Percentiles rank a stretch among this genome's conserved stretches.
phyloP scores from a whole-genome alignment of 2,113 vertebrate species.

The Sula dactylatra region DNA sequence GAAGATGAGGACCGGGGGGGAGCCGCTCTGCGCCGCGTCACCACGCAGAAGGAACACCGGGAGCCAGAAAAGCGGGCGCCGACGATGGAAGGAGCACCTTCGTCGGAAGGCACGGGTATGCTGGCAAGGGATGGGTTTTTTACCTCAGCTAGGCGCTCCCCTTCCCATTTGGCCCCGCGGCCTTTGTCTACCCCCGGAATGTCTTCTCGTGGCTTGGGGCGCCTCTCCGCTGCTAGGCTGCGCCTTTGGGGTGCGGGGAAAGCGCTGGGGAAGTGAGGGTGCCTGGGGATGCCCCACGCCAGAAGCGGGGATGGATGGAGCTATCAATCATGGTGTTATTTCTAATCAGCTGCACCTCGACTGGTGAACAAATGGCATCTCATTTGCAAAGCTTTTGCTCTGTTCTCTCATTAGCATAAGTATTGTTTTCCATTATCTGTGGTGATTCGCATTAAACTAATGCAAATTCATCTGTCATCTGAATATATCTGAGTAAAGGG shows the following conservation, averaged over 20 bases:
- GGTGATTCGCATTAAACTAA: conserved; percentile 27
- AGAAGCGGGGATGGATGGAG: background rate
- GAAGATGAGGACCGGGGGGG: rapidly evolving
- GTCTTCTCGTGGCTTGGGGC: background rate
- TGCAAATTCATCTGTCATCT: conserved; percentile 33
- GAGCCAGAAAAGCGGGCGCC: background rate
- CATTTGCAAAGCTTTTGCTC: conserved; percentile 8
- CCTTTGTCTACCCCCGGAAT: background rate
- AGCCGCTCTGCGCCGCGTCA: rapidly evolving
- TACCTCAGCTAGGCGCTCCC: background rate
- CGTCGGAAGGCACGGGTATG: background rate
- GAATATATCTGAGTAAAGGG: background rate
- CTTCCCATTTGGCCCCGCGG: rapidly evolving
- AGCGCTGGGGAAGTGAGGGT: rapidly evolving
- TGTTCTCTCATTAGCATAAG: conserved; percentile 34
- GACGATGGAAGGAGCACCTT: rapidly evolving
- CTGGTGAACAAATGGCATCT: conserved; percentile 22
- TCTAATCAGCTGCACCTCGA: background rate
- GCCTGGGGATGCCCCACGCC: background rate
- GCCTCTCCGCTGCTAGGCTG: background rate
- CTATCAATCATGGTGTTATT: background rate
- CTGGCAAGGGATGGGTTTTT: too few relatives aligned
- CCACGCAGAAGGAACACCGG: rapidly evolving
- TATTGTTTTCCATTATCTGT: conserved; percentile 53
- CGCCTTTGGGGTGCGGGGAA: rapidly evolving